phyloP scores from a whole-genome alignment of 2,113 vertebrate species.

The Macroglossus sobrinus region DNA sequence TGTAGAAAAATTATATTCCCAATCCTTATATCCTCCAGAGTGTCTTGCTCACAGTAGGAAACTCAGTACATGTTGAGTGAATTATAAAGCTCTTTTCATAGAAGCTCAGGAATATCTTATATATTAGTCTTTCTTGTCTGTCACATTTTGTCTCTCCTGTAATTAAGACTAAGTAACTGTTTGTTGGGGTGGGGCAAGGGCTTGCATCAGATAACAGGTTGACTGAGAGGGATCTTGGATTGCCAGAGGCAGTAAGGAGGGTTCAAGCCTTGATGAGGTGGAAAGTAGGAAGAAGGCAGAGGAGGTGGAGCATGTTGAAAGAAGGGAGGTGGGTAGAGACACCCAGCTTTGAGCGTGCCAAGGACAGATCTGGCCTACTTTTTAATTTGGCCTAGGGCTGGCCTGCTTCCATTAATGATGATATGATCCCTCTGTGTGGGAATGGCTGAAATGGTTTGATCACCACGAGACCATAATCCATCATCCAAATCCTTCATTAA shows the following conservation, averaged over 20 bases:
- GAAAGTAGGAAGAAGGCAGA: not conserved
- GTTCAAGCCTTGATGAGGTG: not conserved
- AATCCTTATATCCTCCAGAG: not conserved
- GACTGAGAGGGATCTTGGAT: not conserved
- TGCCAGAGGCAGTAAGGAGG: not conserved
- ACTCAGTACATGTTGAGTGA: not conserved
- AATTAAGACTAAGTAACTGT: not conserved
- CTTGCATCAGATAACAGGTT: not conserved
- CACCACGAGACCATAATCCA: constrained; percentile 43
- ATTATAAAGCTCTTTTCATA: not conserved
- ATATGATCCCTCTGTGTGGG: constrained; percentile 17
- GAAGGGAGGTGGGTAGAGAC: not conserved
- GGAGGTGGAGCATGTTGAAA: constrained; percentile 19
- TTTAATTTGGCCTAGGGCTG: constrained; percentile 40
- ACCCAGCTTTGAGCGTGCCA: constrained; percentile 18
- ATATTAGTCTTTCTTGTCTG: not conserved
- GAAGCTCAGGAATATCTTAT: not conserved
- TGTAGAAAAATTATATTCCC: not conserved
- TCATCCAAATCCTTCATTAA: constrained; percentile 59
- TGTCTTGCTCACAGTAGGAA: not conserved
- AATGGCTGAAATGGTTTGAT: constrained; percentile 55
- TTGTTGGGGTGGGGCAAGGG: not conserved
- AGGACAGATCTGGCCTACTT: constrained; percentile 39
- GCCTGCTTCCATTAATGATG: not conserved
- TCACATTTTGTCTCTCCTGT: not conserved